phyloP scores from a whole-genome alignment of 1,140 invertebrate species.

The Doryteuthis pealeii region DNA sequence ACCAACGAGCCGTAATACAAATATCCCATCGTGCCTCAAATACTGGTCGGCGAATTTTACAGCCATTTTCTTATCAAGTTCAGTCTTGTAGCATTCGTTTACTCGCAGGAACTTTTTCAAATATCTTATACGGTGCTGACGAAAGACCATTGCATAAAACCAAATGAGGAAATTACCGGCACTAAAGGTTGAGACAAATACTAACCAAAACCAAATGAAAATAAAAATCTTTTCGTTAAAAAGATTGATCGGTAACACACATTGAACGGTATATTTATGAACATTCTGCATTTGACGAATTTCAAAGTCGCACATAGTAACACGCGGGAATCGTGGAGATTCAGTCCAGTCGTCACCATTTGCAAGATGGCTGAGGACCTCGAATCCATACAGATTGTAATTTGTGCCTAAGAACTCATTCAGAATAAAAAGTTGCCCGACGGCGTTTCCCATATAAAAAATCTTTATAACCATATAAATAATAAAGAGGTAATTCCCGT shows the following conservation, averaged over 20 bases:
- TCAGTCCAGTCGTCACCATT: slow-evolving; percentile 50
- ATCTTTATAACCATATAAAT: slow-evolving; percentile 64
- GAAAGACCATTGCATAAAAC: slow-evolving; percentile 59
- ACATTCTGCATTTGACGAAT: slow-evolving; percentile 57
- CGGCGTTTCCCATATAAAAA: slow-evolving; percentile 61
- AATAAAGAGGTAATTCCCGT: slow-evolving; percentile 62
- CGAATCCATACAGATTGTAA: slow-evolving; percentile 62
- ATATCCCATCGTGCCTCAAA: slow-evolving; percentile 63
- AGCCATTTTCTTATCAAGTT: slow-evolving; percentile 56
- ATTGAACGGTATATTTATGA: slow-evolving; percentile 61
- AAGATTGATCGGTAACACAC: slow-evolving; percentile 65
- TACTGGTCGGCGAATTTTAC: slow-evolving; percentile 63
- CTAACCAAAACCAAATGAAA: slow-evolving; percentile 66
- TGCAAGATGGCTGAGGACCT: slow-evolving; percentile 57
- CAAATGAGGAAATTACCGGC: slow-evolving; percentile 59
- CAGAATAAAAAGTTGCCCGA: slow-evolving; percentile 62
- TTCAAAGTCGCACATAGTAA: slow-evolving; percentile 60
- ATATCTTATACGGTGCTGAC: slow-evolving; percentile 57
- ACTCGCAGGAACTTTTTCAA: slow-evolving; percentile 60
- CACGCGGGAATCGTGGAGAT: slow-evolving; percentile 59
- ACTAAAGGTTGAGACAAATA: slow-evolving; percentile 63
- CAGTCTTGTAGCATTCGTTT: slow-evolving; percentile 55
- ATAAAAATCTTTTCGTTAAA: slow-evolving; percentile 67
- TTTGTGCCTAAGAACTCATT: slow-evolving; percentile 63
- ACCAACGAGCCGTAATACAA: slow-evolving; percentile 62